Conservation (phyloP, 2,888 invertebrate genomes). For the Aelia acuminata region DNA sequence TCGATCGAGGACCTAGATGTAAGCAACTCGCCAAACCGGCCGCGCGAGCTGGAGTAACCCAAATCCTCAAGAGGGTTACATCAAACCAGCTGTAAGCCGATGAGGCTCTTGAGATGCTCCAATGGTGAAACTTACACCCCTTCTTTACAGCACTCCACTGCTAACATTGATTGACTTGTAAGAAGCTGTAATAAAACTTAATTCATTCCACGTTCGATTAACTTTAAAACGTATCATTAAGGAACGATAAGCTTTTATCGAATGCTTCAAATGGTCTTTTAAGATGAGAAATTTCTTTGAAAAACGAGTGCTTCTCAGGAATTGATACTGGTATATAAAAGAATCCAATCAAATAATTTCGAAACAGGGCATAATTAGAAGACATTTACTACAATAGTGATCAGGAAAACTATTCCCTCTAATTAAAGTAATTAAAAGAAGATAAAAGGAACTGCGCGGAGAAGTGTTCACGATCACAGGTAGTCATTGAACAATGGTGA, state of each 20-base stretch:
- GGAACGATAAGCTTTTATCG: not conserved
- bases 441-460: not conserved
- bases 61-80: slow-evolving; percentile 14
- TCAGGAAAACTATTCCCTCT: not conserved
- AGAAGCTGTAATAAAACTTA: not conserved
- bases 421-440: not conserved
- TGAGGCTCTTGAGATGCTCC: not conserved
- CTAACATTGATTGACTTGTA: not conserved
- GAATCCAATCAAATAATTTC: not conserved
- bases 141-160: not conserved
- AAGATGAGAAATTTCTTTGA: not conserved
- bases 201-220: not conserved
- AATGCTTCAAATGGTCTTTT: not conserved
- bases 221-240: not conserved
- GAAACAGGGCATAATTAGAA: not conserved
- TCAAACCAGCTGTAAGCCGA: not conserved
- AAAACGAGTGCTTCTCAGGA: not conserved
- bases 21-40: not conserved
- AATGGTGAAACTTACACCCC: not conserved
- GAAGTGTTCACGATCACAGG: not conserved
- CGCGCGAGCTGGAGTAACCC: not conserved
- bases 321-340: not conserved
- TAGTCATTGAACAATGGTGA: not conserved
- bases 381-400: not conserved
- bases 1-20: not conserved